Evolutionary conservation across 1,140 invertebrate species (phyloP).

Genomic region (Stenopsyche tienmushanensis): DNA sequence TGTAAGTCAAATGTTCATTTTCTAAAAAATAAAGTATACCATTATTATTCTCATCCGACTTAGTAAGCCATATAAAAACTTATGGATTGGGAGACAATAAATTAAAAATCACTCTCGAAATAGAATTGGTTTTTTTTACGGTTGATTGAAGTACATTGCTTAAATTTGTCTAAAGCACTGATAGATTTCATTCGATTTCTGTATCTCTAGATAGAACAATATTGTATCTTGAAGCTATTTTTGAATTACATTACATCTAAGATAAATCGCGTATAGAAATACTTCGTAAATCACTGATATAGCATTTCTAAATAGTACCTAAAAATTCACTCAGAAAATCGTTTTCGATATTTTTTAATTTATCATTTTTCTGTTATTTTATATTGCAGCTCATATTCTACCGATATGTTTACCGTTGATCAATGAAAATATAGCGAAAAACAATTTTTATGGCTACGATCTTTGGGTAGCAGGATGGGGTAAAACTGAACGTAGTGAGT

Average conservation of each 20-base stretch:
- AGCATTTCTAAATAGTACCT: too few species aligned
- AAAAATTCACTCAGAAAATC: too few species aligned
- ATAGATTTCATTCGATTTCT: too few species aligned
- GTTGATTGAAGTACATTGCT: too few species aligned
- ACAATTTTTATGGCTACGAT: background rate
- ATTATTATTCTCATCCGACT: background rate
- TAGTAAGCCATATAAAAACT: background rate
- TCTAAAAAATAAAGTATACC: background rate
- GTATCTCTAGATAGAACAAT: too few species aligned
- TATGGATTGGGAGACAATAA: background rate
- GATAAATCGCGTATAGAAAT: too few species aligned
- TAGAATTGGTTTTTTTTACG: background rate
- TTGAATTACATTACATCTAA: too few species aligned
- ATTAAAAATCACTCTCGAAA: background rate
- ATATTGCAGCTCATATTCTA: slow-evolving; percentile 31
- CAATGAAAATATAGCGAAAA: background rate
- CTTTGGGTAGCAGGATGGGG: background rate
- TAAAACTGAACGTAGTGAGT: slow-evolving; percentile 7
- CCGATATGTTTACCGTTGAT: slow-evolving; percentile 33
- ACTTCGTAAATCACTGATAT: too few species aligned
- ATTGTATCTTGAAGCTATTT: too few species aligned
- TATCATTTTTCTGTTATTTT: background rate
- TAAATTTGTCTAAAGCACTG: too few species aligned
- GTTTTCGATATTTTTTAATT: too few species aligned
- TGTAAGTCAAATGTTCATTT: slow-evolving; percentile 44